Percentiles rank a stretch among this genome's conserved stretches.
Conservation (phyloP, 2,797 vertebrate genomes). For the Hydrocynus forskahlii region DNA sequence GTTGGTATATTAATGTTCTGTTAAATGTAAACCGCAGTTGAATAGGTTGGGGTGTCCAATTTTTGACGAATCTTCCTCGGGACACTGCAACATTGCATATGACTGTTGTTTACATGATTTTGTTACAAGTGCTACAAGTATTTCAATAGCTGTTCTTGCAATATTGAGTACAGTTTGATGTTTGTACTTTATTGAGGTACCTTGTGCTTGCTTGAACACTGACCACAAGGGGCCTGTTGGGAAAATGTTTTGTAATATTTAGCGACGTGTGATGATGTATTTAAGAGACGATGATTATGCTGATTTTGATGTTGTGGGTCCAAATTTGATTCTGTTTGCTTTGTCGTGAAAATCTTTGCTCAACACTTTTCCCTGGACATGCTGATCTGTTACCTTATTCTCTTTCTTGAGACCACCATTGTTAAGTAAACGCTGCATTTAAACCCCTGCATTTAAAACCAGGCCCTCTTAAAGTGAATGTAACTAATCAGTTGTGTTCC, state of each 20-base stretch:
- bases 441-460: too few relatives aligned
- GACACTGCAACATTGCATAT: constrained; percentile 83
- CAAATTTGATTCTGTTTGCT: constrained; percentile 7
- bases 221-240: constrained; percentile 26
- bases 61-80: constrained; percentile 76
- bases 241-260: constrained; percentile 32
- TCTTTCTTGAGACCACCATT: background rate
- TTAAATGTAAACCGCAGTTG: constrained; percentile 64
- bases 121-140: constrained; percentile 79
- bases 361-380: background rate
- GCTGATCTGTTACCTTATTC: background rate
- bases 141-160: constrained; percentile 70
- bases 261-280: constrained; percentile 13
- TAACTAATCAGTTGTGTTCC: background rate
- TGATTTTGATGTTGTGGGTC: constrained; percentile 9
- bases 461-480: background rate
- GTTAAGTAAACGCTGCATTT: background rate
- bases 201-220: constrained; percentile 43
- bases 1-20: constrained; percentile 48
- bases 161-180: constrained; percentile 70
- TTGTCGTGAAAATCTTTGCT: constrained; percentile 18
- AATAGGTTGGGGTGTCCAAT: constrained; percentile 65
- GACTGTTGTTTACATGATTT: constrained; percentile 91
- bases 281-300: constrained; percentile 20
- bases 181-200: constrained; percentile 45